These are phyloP conservation scores for Nicator chloris DNA, from an alignment of 2,113 vertebrate genomes.

Conservation along the genomic window DNA sequence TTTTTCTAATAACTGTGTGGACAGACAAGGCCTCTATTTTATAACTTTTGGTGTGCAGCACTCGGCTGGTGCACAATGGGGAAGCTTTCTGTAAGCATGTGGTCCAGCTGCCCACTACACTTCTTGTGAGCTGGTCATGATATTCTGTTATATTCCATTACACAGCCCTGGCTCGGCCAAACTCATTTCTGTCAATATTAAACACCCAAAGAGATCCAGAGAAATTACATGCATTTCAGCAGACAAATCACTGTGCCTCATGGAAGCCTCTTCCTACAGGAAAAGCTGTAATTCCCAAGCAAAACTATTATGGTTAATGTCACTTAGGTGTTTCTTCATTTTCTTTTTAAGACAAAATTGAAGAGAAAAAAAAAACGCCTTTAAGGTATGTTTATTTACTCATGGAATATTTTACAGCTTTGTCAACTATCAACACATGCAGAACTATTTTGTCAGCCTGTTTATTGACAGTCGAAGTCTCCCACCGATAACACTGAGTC, in stretches of 20 bases:
- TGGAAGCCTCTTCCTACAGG: neutral
- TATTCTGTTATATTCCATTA: neutral
- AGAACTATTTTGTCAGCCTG: neutral
- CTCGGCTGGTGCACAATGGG: accelerated
- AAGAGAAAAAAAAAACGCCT: neutral
- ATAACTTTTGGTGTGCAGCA: neutral
- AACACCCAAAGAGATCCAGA: neutral
- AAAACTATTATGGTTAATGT: neutral
- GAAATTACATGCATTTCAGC: neutral
- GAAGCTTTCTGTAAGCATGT: neutral
- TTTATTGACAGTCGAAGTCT: neutral
- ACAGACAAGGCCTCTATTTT: neutral
- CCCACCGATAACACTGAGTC: neutral
- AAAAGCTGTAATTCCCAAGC: neutral
- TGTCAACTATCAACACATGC: neutral
- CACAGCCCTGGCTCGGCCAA: neutral
- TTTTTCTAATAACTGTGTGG: neutral
- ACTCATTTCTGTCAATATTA: neutral
- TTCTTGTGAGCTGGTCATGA: neutral
- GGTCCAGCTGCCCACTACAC: neutral
- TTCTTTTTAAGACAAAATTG: neutral
- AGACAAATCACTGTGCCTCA: neutral
- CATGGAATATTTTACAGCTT: neutral
- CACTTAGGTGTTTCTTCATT: neutral
- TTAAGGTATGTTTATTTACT: neutral